phyloP scores from a whole-genome alignment of 2,113 vertebrate species.

The Sakesphorus luctuosus region DNA sequence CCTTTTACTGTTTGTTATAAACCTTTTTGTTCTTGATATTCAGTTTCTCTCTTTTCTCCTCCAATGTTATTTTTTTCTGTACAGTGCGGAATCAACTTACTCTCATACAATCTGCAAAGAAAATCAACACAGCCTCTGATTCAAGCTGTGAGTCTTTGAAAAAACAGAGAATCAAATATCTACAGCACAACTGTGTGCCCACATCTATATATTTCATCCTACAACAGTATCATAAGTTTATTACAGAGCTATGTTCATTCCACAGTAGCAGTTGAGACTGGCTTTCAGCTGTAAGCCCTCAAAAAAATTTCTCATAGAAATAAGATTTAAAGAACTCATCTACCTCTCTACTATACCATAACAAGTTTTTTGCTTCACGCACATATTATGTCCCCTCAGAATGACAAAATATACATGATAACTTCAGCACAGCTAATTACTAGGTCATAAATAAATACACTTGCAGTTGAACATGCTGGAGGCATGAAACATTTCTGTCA shows the following conservation, averaged over 20 bases:
- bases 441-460: not conserved
- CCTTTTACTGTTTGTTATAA: not conserved
- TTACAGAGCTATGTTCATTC: not conserved
- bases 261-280: not conserved
- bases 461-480: not conserved
- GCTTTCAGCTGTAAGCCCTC: not conserved
- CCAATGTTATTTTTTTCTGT: not conserved
- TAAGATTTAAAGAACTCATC: not conserved
- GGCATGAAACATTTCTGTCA: not conserved
- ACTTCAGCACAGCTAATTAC: not conserved
- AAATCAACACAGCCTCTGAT: not conserved
- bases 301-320: not conserved
- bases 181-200: not conserved
- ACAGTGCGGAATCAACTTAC: not conserved
- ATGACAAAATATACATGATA: not conserved
- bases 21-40: not conserved
- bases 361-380: not conserved
- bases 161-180: slow-evolving; percentile 14
- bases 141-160: not conserved
- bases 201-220: not conserved
- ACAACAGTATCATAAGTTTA: not conserved
- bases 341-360: not conserved
- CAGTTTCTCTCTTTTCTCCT: not conserved
- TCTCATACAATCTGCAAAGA: not conserved
- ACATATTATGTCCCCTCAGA: not conserved